phyloP scores from a whole-genome alignment of 2,888 invertebrate species.

The Baccha elongata region DNA sequence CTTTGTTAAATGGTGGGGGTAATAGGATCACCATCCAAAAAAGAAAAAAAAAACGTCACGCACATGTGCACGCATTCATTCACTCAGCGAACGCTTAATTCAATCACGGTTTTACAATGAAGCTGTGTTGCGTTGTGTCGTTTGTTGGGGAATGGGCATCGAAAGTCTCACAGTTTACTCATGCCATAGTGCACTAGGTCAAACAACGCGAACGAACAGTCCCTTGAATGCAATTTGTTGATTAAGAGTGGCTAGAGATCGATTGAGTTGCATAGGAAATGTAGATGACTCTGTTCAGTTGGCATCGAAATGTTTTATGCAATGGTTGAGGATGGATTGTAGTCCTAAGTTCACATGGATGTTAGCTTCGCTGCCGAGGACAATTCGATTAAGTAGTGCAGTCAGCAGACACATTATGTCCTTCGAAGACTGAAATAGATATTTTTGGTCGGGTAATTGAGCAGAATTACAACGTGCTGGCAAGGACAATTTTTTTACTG shows the following conservation, averaged over 20 bases:
- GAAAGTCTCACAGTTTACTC: constrained; percentile 4
- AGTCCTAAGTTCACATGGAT: constrained; percentile 10
- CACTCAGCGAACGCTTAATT: constrained; percentile 60
- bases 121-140: not conserved
- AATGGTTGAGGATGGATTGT: not conserved
- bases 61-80: constrained; percentile 41
- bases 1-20: constrained; percentile 3
- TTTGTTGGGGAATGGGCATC: not conserved
- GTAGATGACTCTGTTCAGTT: not conserved
- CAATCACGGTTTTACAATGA: constrained; percentile 42
- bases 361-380: not conserved
- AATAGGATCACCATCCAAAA: constrained; percentile 19
- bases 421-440: not conserved
- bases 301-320: not conserved
- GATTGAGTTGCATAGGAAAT: not conserved
- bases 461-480: too few species aligned
- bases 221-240: constrained; percentile 26
- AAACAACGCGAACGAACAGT: not conserved
- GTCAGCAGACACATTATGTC: not conserved
- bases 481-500: constrained; percentile 3
- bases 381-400: not conserved
- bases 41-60: constrained; percentile 28
- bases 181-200: not conserved
- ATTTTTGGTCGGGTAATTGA: not conserved
- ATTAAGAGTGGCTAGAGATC: not conserved